Conservation (phyloP, 2,797 vertebrate species). For the Staurois parvus region DNA sequence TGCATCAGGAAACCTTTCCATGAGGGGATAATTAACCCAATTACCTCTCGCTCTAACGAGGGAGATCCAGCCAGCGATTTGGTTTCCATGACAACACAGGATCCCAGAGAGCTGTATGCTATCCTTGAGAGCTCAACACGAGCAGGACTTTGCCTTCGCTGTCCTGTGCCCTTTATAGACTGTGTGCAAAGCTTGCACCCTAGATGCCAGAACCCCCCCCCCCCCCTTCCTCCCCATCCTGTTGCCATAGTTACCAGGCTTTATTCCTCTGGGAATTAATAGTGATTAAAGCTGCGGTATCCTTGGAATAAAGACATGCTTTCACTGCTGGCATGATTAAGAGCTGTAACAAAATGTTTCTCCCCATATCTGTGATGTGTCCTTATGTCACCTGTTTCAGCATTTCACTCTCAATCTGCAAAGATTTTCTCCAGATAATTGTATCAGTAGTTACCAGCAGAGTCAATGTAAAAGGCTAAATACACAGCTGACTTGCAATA, state of each 20-base stretch:
- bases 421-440: too few relatives aligned
- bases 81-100: slow-evolving; percentile 71
- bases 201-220: neutral
- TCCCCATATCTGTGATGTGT: neutral
- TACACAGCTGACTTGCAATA: too few relatives aligned
- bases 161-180: slow-evolving; percentile 32
- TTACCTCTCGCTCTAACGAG: slow-evolving; percentile 70
- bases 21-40: slow-evolving; percentile 70
- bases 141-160: slow-evolving; percentile 18
- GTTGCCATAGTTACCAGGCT: slow-evolving; percentile 46
- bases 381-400: slow-evolving; percentile 1
- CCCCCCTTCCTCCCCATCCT: neutral
- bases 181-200: slow-evolving; percentile 4
- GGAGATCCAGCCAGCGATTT: slow-evolving; percentile 63
- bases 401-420: too few relatives aligned
- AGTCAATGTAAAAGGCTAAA: too few relatives aligned
- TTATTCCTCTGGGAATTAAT: slow-evolving; percentile 1
- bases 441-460: too few relatives aligned
- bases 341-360: neutral
- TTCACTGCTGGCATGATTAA: neutral
- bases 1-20: slow-evolving; percentile 55
- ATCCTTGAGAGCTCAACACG: neutral
- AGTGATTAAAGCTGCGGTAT: neutral
- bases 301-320: neutral
- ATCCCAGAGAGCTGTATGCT: slow-evolving; percentile 36